Percentiles rank a stretch among this genome's conserved stretches.
These are phyloP conservation scores for Hirtodrosophila cameraria DNA, from an alignment of 2,888 invertebrate species.

Conservation along the genomic window DNA sequence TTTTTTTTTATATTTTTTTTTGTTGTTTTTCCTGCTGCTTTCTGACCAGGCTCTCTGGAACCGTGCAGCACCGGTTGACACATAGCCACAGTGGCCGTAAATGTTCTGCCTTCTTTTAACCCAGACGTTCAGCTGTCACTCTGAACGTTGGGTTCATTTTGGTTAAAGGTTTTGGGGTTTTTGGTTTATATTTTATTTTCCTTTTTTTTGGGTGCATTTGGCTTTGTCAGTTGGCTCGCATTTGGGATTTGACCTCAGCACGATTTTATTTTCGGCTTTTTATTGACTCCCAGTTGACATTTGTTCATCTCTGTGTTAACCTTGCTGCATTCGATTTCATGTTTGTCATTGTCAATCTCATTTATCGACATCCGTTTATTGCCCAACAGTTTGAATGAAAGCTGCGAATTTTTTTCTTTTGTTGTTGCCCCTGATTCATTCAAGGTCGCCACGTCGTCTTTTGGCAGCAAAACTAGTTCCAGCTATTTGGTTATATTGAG, in stretches of 20 bases:
- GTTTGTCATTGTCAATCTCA: constrained; percentile 78
- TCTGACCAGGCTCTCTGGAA: constrained; percentile 10
- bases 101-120: constrained; percentile 76
- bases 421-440: constrained; percentile 32
- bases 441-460: constrained; percentile 36
- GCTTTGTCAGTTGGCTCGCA: constrained; percentile 21
- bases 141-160: constrained; percentile 50
- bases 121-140: constrained; percentile 68
- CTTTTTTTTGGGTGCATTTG: constrained; percentile 28
- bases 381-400: constrained; percentile 67
- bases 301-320: constrained; percentile 57
- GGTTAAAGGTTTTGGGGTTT: constrained; percentile 59
- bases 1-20: constrained; percentile 15
- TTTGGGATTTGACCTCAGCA: constrained; percentile 66
- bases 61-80: constrained; percentile 53
- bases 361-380: constrained; percentile 75
- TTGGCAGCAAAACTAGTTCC: constrained; percentile 30
- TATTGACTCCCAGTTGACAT: constrained; percentile 60
- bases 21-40: constrained; percentile 8
- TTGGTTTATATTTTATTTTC: constrained; percentile 19
- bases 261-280: constrained; percentile 59
- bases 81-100: constrained; percentile 61
- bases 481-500: not conserved
- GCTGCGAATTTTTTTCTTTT: constrained; percentile 30
- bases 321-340: constrained; percentile 69